phyloP scores from a whole-genome alignment of 2,797 vertebrate genomes.

The Cyprinella venusta region DNA sequence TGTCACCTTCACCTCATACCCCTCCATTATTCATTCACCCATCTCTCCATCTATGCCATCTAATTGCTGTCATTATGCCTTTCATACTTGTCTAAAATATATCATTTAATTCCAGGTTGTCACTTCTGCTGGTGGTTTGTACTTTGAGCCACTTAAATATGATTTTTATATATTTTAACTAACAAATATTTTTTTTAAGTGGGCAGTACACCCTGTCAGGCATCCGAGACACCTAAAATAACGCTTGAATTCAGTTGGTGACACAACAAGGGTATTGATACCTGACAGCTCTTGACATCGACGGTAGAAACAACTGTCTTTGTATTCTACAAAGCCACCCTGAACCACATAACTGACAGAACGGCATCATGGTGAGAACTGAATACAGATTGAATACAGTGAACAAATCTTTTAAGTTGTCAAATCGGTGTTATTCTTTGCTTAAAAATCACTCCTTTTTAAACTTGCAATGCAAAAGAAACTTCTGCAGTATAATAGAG shows the following conservation, averaged over 20 bases:
- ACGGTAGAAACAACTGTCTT: slow-evolving; percentile 19
- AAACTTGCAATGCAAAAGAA: neutral
- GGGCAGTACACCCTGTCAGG: neutral
- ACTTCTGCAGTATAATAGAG: neutral
- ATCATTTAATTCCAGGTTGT: slow-evolving; percentile 37
- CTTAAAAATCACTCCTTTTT: neutral
- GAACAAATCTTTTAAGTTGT: neutral
- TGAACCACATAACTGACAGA: neutral
- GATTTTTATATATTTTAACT: slow-evolving; percentile 6
- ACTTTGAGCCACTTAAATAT: slow-evolving; percentile 2
- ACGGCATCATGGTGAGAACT: neutral
- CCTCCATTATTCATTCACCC: slow-evolving; percentile 35
- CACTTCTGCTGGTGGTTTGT: neutral
- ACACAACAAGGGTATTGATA: neutral
- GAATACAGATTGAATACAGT: slow-evolving; percentile 5
- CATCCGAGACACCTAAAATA: slow-evolving; percentile 1
- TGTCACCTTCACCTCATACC: slow-evolving; percentile 48
- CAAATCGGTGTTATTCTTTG: neutral
- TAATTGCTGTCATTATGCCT: slow-evolving; percentile 49
- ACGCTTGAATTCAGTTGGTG: neutral
- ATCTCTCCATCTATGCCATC: slow-evolving; percentile 23
- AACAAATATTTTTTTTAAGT: neutral
- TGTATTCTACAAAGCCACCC: slow-evolving; percentile 7
- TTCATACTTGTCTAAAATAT: slow-evolving; percentile 34
- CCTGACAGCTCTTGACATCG: slow-evolving; percentile 14